These are phyloP conservation scores for Bradypus variegatus DNA, from an alignment of 2,797 vertebrate species.

Conservation along the genomic window DNA sequence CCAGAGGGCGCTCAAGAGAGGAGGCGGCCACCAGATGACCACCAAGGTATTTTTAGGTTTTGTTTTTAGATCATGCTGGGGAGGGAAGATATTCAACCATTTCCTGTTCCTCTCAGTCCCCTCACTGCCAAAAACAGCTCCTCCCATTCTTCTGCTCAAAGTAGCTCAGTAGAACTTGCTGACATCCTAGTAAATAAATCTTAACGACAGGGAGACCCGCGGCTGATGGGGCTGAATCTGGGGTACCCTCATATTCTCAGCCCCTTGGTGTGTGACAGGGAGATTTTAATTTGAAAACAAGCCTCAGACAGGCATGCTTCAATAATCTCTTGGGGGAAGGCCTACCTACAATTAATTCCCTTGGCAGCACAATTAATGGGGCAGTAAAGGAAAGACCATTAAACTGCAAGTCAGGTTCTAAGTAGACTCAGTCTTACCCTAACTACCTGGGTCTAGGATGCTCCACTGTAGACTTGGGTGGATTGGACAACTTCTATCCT, in stretches of 20 bases:
- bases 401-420: not conserved
- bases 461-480: not conserved
- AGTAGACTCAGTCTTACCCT: not conserved
- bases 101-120: not conserved
- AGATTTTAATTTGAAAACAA: not conserved
- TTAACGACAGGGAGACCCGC: not conserved
- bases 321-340: not conserved
- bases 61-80: accelerated
- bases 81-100: not conserved
- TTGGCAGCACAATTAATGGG: not conserved
- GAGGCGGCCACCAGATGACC: not conserved
- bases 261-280: not conserved
- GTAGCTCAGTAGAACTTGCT: not conserved
- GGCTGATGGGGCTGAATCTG: not conserved
- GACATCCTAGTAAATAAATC: not conserved
- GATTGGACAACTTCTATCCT: not conserved
- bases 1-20: slow-evolving; percentile 57
- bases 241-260: too few species aligned
- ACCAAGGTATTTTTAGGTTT: not conserved
- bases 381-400: not conserved
- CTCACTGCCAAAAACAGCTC: not conserved
- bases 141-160: not conserved
- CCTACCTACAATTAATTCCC: accelerated
- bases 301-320: not conserved
- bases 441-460: not conserved